phyloP scores from a whole-genome alignment of 2,797 vertebrate species.

The Lophotriccus pileatus region DNA sequence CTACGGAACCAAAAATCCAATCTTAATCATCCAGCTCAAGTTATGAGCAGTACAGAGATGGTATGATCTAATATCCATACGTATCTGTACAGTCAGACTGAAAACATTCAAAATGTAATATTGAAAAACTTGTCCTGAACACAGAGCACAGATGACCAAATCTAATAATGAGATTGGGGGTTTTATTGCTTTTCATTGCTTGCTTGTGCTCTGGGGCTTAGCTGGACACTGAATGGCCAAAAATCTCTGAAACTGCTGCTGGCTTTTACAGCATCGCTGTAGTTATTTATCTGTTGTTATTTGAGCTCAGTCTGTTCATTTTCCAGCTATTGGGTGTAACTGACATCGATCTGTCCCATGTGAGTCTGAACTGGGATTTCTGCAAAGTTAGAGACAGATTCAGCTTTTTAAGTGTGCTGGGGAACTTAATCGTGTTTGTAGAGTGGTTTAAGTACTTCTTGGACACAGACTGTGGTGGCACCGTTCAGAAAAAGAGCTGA shows the following conservation, averaged over 20 bases:
- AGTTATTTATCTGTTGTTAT: background rate
- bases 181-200: background rate
- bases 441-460: background rate
- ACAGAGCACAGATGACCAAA: background rate
- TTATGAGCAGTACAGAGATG: background rate
- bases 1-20: background rate
- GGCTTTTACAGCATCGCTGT: background rate
- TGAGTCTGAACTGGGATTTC: background rate
- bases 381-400: background rate
- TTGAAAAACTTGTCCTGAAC: background rate
- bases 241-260: background rate
- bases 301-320: background rate
- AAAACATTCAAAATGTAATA: background rate
- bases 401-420: background rate
- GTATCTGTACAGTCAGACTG: background rate
- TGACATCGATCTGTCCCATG: background rate
- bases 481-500: background rate
- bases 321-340: background rate
- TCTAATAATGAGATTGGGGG: background rate
- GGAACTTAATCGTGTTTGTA: background rate
- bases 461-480: background rate
- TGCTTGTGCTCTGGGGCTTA: background rate
- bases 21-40: background rate
- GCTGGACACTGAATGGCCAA: background rate
- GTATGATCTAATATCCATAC: background rate